Base-by-base conservation (phyloP, 2,888 invertebrate species). In the Acrobasis consociella region DNA sequence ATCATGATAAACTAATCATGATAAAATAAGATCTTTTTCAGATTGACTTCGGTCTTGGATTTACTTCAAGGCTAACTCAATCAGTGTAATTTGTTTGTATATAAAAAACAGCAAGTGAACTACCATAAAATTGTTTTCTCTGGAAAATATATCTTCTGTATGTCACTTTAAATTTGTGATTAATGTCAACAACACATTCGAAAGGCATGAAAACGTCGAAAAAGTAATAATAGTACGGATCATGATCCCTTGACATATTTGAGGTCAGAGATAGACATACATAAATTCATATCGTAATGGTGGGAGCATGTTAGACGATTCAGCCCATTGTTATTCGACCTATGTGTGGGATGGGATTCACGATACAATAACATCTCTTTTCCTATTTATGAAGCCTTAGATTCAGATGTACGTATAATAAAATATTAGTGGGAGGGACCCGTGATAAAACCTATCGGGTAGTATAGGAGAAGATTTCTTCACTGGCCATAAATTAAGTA, bases 221-320 rank as follows among this genome's bases (percentile, higher is more conserved):
- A 42, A 46, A 46, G 46, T 13, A 46, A 46, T 46, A 46, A 46
- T n/a, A n/a, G 46, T 46, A 10, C 5, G 46, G 46, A 31, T 31
- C 42, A 13, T 42, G 42, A 56, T 56, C 56, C 56, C 42, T 9
- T n/a, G 46, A 42, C 38, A 60, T 22, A 51, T 46, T 59, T 13
- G 49, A 22, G 58, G 15, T 64, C 61, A 64, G 64, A 55, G 7
- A 63, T 55, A 50, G 64, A 69, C 76, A 86, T 90, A 85, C 89
- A 91, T 91, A 87, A 81, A 91, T 91, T 90, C 91, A 91, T 89
- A 83, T 72, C 66, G 82, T 89, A 89, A 91, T 91, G 89, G 89
- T 67, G 60, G 74, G 78, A 69, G 71, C 83, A 72, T 90, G 91
- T 89, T 72, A 76, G 77, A 75, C 74, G 77, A 74, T 72, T 70